Evolutionary conservation across 2,888 invertebrate species (phyloP).

Genomic region (Tetramorium bicarinatum): DNA sequence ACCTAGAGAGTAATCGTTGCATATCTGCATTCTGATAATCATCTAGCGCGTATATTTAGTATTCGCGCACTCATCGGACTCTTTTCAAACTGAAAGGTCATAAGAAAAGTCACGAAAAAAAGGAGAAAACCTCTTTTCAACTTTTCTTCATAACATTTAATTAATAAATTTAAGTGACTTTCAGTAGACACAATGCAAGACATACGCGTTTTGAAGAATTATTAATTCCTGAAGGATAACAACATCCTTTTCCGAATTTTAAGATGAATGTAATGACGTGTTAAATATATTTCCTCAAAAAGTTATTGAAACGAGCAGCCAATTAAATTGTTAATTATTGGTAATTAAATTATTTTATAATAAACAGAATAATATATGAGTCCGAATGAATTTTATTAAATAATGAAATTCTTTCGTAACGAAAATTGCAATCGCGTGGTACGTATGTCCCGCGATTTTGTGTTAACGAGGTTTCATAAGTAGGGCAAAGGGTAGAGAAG

Average conservation of each 20-base stretch:
- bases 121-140: neutral
- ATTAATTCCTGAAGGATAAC: neutral
- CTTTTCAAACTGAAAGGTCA: neutral
- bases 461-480: constrained; percentile 42
- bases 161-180: neutral
- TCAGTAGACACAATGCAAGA: neutral
- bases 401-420: constrained; percentile 20
- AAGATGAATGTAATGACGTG: neutral
- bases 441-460: constrained; percentile 22
- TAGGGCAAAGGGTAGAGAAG: constrained; percentile 36
- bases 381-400: neutral
- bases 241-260: neutral
- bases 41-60: constrained; percentile 65
- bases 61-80: neutral
- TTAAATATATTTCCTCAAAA: neutral
- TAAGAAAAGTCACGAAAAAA: neutral
- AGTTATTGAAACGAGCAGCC: neutral
- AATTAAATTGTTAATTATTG: constrained; percentile 4
- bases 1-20: constrained; percentile 65
- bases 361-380: neutral
- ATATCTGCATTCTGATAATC: constrained; percentile 72
- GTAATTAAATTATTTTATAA: neutral
- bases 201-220: neutral
- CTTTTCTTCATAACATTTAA: neutral
- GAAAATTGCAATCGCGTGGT: constrained; percentile 41